Base-by-base conservation (phyloP, 2,888 invertebrate species). In the Oxytorus armatus region DNA sequence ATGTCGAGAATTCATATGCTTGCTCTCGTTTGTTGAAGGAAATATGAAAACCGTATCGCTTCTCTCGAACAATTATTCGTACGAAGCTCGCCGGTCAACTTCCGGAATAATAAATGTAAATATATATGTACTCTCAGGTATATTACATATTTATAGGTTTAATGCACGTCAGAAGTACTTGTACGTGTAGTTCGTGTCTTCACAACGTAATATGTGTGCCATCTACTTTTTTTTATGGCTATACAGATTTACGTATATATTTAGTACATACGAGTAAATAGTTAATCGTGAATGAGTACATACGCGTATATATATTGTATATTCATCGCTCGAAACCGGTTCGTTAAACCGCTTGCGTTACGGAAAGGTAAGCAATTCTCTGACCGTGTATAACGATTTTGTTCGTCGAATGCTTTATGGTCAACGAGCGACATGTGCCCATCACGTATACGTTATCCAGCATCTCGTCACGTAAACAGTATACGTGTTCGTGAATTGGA, bases 331-430 rank as follows among this genome's bases (percentile, higher is more conserved):
- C 47, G 49, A 33, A 25, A n/a, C n/a, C 14, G 25, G 70, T 59
- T 59, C 59, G 59, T 70, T 70, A 70, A 59, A 70, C 25, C 57
- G 29, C 49, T 59, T 33, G 23, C 23, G 70, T 23, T 70, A 59
- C 36, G 47, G 36, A 59, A 47, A 70, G 47, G 23, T 61, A 61
- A 61, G 51, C 25, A 72, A 72, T 74, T 74, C 57, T 57, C 57
- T 23, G 55, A 33, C 29, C 44, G 36, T 65, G 25, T 5, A 33
- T 36, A 47, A 57, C 25, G 57, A 66, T 57, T 66, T 65, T 57
- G 55, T 74, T 74, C 65, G 47, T n/a, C 49, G 74, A 39, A 29
- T n/a, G 29, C 18, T 29, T 57, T 74, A 39, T 11, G 36, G 39
- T 5, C 47, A 16, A 33, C 18, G 36, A 23, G 16, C 55, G 18